A percentile compares a stretch with the other conserved stretches of the same genome.
phyloP scores from a whole-genome alignment of 2,797 vertebrate species.

The Miichthys miiuy region DNA sequence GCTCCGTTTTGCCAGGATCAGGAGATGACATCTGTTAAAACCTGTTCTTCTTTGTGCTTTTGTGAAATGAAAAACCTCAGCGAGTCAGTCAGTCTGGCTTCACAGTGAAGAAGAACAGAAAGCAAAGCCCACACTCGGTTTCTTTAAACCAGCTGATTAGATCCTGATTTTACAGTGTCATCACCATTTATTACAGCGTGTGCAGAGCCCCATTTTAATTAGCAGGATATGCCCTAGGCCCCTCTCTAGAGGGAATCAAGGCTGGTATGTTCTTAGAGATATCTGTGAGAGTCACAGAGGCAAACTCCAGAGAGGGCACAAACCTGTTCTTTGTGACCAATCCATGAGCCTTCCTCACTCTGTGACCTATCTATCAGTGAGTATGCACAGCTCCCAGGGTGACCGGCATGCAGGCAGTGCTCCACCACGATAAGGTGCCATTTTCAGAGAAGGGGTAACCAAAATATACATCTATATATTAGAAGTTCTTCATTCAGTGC shows the following conservation, averaged over 20 bases:
- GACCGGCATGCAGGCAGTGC: too few species aligned
- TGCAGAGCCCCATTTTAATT: constrained; percentile 38
- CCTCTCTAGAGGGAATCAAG: constrained; percentile 33
- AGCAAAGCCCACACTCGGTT: constrained; percentile 26
- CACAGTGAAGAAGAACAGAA: constrained; percentile 36
- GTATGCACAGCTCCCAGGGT: too few species aligned
- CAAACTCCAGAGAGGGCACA: neutral
- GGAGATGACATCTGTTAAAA: constrained; percentile 18
- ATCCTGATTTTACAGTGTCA: constrained; percentile 60
- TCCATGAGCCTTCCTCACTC: too few species aligned
- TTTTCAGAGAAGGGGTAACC: too few species aligned
- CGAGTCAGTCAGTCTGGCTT: constrained; percentile 8
- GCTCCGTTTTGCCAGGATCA: constrained; percentile 15
- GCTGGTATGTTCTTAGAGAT: constrained; percentile 21
- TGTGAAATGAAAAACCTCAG: constrained; percentile 29
- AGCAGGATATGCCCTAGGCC: constrained; percentile 16
- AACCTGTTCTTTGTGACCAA: too few species aligned
- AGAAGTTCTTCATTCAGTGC: too few species aligned
- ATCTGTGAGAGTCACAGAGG: constrained; percentile 12
- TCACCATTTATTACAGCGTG: constrained; percentile 63
- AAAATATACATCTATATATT: too few species aligned
- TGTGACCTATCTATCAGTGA: too few species aligned
- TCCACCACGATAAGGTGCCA: too few species aligned
- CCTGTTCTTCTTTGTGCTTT: constrained; percentile 28
- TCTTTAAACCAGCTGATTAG: constrained; percentile 37